Evolutionary conservation across 2,113 vertebrate genomes (phyloP), one percentile per base, ranked within the genome.

Genomic region (Serilophus lunatus): DNA sequence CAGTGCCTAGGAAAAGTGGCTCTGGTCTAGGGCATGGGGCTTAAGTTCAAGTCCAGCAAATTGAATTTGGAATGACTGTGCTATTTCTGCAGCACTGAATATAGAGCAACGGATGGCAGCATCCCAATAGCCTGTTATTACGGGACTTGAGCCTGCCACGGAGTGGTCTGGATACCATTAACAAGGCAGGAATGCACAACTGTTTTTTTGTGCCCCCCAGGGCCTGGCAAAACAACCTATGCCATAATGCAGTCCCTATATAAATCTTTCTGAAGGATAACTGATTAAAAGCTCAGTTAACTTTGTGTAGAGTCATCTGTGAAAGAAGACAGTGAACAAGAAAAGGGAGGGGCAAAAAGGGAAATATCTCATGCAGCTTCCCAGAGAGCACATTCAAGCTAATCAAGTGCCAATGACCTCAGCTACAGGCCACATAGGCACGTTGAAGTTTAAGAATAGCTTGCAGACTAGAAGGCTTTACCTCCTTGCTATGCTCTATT

Each of bases 81-180:
- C 97, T 98, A 97, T 98, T 98, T 98, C 96, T 97, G 96, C 33
- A 40, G 97, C 63, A 76, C 96, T 95, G 95, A 97, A 97, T 96
- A 97, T 97, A 97, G 94, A 94, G 95, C 88, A 94, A 90, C 1
- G 82, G 93, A 97, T 97, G 96, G 97, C 96, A 96, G 94, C 88
- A 95, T 94, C 93, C 95, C 96, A 96, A 94, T 90, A 96, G 95
- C 96, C 97, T 96, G 97, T 96, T 97, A 95, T 96, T 97, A 96
- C 10, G 51, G 95, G 95, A 96, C 97, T 95, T 97, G 97, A 96
- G 98, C 96, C 91, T 96, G 68, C 95, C 92, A 97, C 82, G 29
- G 82, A 86, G 88, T 29, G 68, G 82, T 89, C 86, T 74, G 69
- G 94, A 92, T 95, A 96, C 93, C 75, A 93, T 81, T 88, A 96